Evolutionary conservation across 2,888 invertebrate genomes (phyloP), one percentile per base, ranked within the genome.

Genomic region (Congeria kusceri): DNA sequence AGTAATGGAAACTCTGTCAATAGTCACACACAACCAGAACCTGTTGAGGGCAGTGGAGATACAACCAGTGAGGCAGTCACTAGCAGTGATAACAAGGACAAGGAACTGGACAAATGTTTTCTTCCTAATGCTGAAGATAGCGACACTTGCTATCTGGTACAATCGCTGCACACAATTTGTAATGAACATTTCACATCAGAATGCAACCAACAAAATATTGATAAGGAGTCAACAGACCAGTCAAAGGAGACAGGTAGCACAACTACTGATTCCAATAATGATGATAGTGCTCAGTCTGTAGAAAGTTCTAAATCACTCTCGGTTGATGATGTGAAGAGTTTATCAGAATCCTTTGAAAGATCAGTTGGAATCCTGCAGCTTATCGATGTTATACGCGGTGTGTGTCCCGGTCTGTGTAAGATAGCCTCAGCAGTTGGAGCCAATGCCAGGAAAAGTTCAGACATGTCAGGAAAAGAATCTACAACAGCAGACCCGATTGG

Each of bases 311-410:
- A 27, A 25, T 58, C 58, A 27, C n/a, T 72, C 25, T 72, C 71
- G 28, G 9, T 58, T 1, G 71, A 64, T 58, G 58, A 56, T 15
- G 58, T 80, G n/a, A 75, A 80, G 28, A 80, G 72, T 25, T 20
- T 80, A 15, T 80, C 80, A 11, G 69, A 56, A n/a, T 80, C 80
- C 2, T 62, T 76, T 69, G 80, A 80, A 73, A 80, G 44, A 18
- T 46, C 71, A 15, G 65, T 28, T 23, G 62, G 66, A 20, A 79
- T 83, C 23, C 20, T 59, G 39, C 66, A 83, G 59, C 53, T 83
- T 9, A 76, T 83, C 28, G 66, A 23, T n/a, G 25, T 83, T 7
- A 73, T 83, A 18, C 65, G 63, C 44, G 65, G 58, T 3, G 20
- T 76, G 1, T 83, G 82, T 39, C 70, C 75, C 23, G 57, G 58